These are phyloP conservation scores for Poeciliopsis presidionis DNA, from an alignment of 2,797 vertebrate species.

Conservation along the genomic window DNA sequence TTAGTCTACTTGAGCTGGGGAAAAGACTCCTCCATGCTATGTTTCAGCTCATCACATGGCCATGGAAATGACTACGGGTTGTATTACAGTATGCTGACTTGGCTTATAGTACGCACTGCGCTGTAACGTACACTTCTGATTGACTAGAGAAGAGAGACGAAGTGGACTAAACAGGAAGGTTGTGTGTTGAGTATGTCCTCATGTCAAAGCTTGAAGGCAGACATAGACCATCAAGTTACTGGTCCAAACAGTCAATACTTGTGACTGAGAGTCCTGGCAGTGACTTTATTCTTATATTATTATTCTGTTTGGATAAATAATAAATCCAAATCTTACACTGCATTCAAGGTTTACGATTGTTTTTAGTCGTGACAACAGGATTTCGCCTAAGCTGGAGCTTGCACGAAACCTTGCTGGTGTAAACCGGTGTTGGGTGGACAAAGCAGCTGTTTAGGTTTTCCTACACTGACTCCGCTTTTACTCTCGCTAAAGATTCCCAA, in stretches of 20 bases:
- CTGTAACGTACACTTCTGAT: slow-evolving; percentile 15
- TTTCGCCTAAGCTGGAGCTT: slow-evolving; percentile 18
- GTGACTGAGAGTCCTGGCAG: background rate
- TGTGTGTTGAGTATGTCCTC: background rate
- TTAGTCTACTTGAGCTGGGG: slow-evolving; percentile 8
- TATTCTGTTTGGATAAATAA: background rate
- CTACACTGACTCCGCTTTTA: slow-evolving; percentile 70
- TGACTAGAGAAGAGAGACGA: background rate
- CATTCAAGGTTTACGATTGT: background rate
- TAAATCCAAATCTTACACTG: background rate
- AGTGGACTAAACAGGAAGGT: background rate
- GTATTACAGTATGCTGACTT: slow-evolving; percentile 39
- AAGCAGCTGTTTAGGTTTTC: slow-evolving; percentile 64
- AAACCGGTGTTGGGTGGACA: slow-evolving; percentile 55
- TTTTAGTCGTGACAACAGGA: background rate
- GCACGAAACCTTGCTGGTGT: slow-evolving; percentile 33
- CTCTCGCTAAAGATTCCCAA: slow-evolving; percentile 60
- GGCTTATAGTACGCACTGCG: background rate
- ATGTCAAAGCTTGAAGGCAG: background rate
- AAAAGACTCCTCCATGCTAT: slow-evolving; percentile 14
- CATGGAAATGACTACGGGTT: slow-evolving; percentile 34
- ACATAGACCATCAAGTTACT: background rate
- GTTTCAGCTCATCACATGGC: slow-evolving; percentile 16
- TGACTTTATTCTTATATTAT: background rate
- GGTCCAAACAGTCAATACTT: background rate